These are phyloP conservation scores for Takifugu ocellatus DNA, from an alignment of 2,797 vertebrate genomes.

Conservation along the genomic window DNA sequence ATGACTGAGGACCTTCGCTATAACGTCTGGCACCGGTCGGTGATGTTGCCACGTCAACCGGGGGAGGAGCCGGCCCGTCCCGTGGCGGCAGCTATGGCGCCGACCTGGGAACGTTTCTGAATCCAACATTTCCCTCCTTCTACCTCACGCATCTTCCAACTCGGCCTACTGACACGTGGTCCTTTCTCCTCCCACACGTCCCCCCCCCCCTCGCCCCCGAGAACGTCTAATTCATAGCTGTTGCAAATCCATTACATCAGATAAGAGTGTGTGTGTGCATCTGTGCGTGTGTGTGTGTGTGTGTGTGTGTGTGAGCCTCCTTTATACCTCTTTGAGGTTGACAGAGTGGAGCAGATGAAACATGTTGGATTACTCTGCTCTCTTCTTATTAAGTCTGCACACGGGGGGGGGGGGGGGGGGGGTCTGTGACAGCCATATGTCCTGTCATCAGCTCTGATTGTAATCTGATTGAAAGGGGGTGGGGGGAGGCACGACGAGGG, in stretches of 20 bases:
- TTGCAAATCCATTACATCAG: slow-evolving; percentile 75
- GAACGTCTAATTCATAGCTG: slow-evolving; percentile 58
- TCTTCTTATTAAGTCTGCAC: slow-evolving; percentile 62
- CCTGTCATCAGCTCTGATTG: slow-evolving; percentile 50
- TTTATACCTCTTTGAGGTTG: slow-evolving; percentile 52
- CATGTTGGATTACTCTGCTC: slow-evolving; percentile 61
- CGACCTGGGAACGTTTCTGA: no score
- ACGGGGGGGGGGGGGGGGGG: slow-evolving; percentile 54
- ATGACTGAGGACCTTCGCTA: no score
- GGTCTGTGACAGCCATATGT: slow-evolving; percentile 52
- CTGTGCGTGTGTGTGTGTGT: no score
- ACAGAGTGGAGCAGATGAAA: slow-evolving; percentile 54
- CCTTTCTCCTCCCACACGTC: slow-evolving; percentile 6
- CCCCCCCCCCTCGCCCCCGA: slow-evolving; percentile 30
- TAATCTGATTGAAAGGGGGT: slow-evolving; percentile 61
- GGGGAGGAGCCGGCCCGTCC: no score
- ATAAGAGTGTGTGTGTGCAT: slow-evolving; percentile 44
- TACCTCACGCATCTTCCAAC: no score
- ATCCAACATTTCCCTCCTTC: no score
- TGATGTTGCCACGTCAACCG: no score
- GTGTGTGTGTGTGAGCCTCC: slow-evolving; percentile 25
- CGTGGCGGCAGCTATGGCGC: no score
- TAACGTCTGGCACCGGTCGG: no score
- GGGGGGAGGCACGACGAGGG: not conserved
- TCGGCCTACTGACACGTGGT: no score